These are phyloP conservation scores for Cyphomyrus discorhynchus DNA, from an alignment of 2,113 vertebrate species.

Conservation along the genomic window DNA sequence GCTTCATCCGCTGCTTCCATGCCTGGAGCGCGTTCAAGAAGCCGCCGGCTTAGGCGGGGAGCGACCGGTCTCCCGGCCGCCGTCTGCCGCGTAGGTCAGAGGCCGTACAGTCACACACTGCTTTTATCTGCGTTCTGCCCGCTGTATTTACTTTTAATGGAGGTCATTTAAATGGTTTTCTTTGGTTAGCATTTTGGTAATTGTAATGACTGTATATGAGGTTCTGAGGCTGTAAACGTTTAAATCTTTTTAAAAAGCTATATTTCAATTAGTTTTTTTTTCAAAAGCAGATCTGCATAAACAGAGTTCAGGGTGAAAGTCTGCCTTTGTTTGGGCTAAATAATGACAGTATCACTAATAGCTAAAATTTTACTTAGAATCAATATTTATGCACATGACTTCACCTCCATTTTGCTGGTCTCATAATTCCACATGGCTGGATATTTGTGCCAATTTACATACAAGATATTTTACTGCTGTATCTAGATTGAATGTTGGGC, in stretches of 20 bases:
- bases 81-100: background rate
- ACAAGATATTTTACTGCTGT: background rate
- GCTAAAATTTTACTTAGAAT: background rate
- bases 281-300: background rate
- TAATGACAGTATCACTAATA: background rate
- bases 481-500: background rate
- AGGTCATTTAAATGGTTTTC: background rate
- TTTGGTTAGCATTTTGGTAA: background rate
- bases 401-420: background rate
- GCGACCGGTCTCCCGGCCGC: background rate
- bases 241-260: background rate
- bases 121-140: background rate
- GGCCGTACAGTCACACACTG: background rate
- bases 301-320: background rate
- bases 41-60: constrained; percentile 54
- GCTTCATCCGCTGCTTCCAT: constrained; percentile 93
- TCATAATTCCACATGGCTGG: background rate
- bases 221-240: background rate
- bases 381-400: background rate
- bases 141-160: background rate
- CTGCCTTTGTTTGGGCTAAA: background rate
- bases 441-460: background rate
- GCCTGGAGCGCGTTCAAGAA: constrained; percentile 87
- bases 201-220: constrained; percentile 3
- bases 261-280: background rate